Evolutionary conservation across 2,113 vertebrate genomes (phyloP), one percentile per base, ranked within the genome.

Genomic region (Gallinago media): DNA sequence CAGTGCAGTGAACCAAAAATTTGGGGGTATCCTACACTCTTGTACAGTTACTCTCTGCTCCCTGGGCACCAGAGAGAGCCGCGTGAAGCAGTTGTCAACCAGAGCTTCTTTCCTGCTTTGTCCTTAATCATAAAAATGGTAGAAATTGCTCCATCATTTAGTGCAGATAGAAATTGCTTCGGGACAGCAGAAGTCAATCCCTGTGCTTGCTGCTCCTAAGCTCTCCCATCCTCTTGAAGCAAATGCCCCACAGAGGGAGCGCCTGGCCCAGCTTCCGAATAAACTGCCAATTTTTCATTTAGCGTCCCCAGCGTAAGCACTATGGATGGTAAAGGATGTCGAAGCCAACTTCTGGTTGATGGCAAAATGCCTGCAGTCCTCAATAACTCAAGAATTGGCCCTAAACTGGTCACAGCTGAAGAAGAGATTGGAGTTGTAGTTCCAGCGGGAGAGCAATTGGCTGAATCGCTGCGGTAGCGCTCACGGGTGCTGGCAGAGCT

Each of bases 1-100:
- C 50, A n/a, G 16, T 3, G 49, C 47, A 34, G 12, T 3, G 12
- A 66, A 44, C 26, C 15, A 46, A n/a, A 65, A 20, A 2, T 20
- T 8, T 13, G 3, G 50, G 32, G 19, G 5, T 63, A 34, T 55
- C 0, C 0, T 44, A 31, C 7, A 1, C 22, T n/a, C 18, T 36
- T 8, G 3, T 55, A 2, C 3, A 4, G 21, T 62, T 58, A 22
- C 8, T 68, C 32, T 19, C 11, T 47, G 61, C 26, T 71, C 61
- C 29, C 8, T 26, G 38, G 8, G 31, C 23, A 6, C 31, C 55
- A 7, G 7, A 17, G 38, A 52, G 55, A 23, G 32, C 46, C 40
- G 4, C 1, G 10, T 17, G 36, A 44, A 78, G 25, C 25, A 18
- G 11, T 34, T n/a, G 26, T 3, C 38, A 63, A 44, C 19, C 8